Conservation (phyloP, 2,888 invertebrate genomes). For the Acanthosepion pharaonis region DNA sequence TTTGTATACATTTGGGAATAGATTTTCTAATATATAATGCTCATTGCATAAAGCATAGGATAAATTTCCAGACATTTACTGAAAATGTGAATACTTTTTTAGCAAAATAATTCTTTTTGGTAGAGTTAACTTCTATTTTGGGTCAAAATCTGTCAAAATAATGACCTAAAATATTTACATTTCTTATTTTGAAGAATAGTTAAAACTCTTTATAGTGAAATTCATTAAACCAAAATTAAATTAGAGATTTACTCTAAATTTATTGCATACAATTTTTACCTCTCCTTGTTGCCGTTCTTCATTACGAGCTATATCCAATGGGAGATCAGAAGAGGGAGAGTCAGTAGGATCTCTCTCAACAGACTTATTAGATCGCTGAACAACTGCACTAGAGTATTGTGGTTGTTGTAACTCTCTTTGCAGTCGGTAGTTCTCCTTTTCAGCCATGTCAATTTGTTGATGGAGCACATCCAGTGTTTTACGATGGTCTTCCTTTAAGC, state of each 20-base stretch:
- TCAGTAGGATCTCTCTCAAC: conserved; percentile 56
- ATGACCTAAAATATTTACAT: neutral
- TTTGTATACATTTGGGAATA: no score
- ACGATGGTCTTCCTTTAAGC: conserved; percentile 74
- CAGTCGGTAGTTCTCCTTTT: conserved; percentile 70
- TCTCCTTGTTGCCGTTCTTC: conserved; percentile 71
- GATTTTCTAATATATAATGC: no score
- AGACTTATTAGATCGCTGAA: conserved; percentile 48
- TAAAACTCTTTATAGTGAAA: neutral
- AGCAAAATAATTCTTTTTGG: no score
- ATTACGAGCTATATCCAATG: conserved; percentile 62
- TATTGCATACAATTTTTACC: conserved; percentile 54
- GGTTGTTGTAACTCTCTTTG: conserved; percentile 68
- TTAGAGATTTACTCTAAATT: neutral
- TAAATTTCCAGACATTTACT: no score
- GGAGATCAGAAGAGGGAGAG: conserved; percentile 56
- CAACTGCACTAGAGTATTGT: conserved; percentile 49
- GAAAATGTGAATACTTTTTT: no score
- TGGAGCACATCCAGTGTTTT: conserved; percentile 73
- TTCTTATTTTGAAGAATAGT: neutral
- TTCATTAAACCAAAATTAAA: no score
- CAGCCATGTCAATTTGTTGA: conserved; percentile 74
- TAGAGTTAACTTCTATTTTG: no score
- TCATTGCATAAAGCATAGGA: no score
- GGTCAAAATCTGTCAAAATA: no score